Evolutionary conservation across 1,140 invertebrate species (phyloP).

Genomic region (Acromyrmex echinatior): DNA sequence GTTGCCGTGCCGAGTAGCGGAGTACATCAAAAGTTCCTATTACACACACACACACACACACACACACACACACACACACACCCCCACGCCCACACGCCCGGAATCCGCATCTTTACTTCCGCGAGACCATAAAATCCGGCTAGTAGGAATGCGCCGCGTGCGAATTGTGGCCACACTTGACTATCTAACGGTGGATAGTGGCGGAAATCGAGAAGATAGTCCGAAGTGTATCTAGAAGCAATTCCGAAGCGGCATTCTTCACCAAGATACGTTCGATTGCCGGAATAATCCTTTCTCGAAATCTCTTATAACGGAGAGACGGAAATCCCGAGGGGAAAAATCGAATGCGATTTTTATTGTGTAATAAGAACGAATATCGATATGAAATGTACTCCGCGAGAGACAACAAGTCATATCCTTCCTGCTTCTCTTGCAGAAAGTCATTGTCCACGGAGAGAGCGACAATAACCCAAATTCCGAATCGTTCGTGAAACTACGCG

Average conservation of each 20-base stretch:
- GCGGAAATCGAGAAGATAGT: conserved; percentile 26
- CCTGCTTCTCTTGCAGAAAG: neutral
- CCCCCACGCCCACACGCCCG: no score
- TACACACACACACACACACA: conserved; percentile 42
- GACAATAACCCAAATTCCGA: conserved; percentile 29
- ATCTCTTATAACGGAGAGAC: neutral
- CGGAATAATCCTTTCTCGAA: conserved; percentile 60
- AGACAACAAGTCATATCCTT: conserved; percentile 29
- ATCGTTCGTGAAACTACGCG: conserved; percentile 19
- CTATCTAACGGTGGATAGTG: conserved; percentile 24
- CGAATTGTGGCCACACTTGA: conserved; percentile 69
- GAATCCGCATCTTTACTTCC: conserved; percentile 78
- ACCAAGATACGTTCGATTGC: conserved; percentile 37
- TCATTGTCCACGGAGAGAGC: conserved; percentile 2
- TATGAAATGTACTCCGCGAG: conserved; percentile 34
- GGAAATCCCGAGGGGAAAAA: neutral
- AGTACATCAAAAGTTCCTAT: conserved; percentile 81
- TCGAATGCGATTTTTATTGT: conserved; percentile 47
- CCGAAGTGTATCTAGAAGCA: conserved; percentile 34
- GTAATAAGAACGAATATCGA: conserved; percentile 51
- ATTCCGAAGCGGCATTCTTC: conserved; percentile 36
- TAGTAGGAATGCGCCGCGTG: conserved; percentile 74
- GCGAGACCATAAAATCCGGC: conserved; percentile 78
- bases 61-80: no score
- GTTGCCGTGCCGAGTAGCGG: conserved; percentile 71